Conservation (phyloP, 1,140 invertebrate species). For the Hirudo medicinalis region DNA sequence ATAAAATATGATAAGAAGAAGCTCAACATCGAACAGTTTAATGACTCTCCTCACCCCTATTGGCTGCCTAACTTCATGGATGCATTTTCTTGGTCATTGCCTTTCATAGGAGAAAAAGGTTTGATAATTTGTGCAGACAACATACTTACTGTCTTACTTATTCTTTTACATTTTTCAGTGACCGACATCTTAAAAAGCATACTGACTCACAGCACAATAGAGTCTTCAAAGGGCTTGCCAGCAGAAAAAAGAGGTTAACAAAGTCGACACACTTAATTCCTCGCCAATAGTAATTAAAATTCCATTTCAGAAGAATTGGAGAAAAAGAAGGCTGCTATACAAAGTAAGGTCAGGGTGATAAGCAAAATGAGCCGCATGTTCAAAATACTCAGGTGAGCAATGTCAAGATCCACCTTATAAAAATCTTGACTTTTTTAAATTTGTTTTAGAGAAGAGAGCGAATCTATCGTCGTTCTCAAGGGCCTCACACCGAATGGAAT, state of each 20-base stretch:
- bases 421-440: no score
- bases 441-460: conserved; percentile 78
- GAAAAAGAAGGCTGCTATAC: conserved; percentile 79
- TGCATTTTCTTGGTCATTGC: conserved; percentile 99
- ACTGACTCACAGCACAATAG: conserved; percentile 8
- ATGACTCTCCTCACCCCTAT: conserved; percentile 98
- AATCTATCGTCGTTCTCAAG: conserved; percentile 95
- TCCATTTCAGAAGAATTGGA: not conserved
- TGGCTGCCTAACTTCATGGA: conserved; percentile 99
- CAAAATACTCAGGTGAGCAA: conserved; percentile 77
- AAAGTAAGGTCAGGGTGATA: conserved; percentile 98
- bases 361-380: conserved; percentile 99
- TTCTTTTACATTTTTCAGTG: not conserved
- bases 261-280: not conserved
- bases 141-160: not conserved
- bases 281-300: not conserved
- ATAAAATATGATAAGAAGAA: conserved; percentile 99
- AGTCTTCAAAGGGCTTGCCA: not conserved
- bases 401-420: no score
- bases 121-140: conserved; percentile 25
- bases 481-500: conserved; percentile 96
- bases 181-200: conserved; percentile 1
- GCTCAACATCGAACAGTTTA: conserved; percentile 99
- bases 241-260: conserved; percentile 6
- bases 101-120: conserved; percentile 99